Conservation (phyloP, 2,888 invertebrate species). For the Teleiodes luculella region DNA sequence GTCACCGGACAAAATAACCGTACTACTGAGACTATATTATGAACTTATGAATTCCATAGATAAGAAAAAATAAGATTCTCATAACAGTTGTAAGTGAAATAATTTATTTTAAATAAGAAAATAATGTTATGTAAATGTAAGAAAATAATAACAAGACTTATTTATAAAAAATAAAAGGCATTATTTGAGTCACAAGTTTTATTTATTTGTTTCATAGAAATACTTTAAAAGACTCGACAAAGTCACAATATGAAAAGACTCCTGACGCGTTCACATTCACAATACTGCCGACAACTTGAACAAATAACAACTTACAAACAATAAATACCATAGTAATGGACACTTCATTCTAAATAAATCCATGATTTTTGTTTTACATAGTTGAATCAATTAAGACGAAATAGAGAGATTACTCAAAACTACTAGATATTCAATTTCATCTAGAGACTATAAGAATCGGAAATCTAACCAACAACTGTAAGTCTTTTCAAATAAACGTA, state of each 20-base stretch:
- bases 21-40: too few relatives aligned
- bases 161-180: slow-evolving; percentile 45
- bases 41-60: too few relatives aligned
- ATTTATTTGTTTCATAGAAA: slow-evolving; percentile 73
- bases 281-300: slow-evolving; percentile 65
- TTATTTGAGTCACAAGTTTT: slow-evolving; percentile 63
- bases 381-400: slow-evolving; percentile 37
- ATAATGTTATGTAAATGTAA: not conserved
- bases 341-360: slow-evolving; percentile 69
- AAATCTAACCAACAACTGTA: too few relatives aligned
- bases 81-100: too few relatives aligned
- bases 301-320: slow-evolving; percentile 72
- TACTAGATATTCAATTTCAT: slow-evolving; percentile 1
- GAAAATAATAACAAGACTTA: not conserved
- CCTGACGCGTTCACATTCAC: slow-evolving; percentile 63
- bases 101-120: too few relatives aligned
- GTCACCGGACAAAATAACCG: too few relatives aligned
- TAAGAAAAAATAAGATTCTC: too few relatives aligned
- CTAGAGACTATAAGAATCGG: not conserved
- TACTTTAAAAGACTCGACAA: slow-evolving; percentile 75
- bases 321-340: slow-evolving; percentile 71
- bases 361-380: slow-evolving; percentile 44
- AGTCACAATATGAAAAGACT: slow-evolving; percentile 75
- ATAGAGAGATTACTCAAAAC: slow-evolving; percentile 19
- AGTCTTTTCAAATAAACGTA: too few relatives aligned